Evolutionary conservation across 2,113 vertebrate genomes (phyloP), one percentile per base, ranked within the genome.

Genomic region (Lamprologus callipterus): DNA sequence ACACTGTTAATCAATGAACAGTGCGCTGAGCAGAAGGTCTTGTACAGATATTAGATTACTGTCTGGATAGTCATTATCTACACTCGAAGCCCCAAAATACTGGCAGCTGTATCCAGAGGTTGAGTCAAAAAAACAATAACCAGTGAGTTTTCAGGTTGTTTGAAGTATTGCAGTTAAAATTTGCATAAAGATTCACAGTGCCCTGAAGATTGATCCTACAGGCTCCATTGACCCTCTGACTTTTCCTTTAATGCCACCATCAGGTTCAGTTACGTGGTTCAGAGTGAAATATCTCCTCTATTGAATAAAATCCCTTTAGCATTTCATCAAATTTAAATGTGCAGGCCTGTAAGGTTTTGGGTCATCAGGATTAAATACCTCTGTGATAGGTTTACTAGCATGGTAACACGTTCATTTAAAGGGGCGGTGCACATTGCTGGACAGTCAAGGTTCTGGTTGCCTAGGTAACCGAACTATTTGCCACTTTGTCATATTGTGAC

Each of bases 211-310:
- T 11, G n/a, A 68, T 40, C 63, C 33, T 40, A 21, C 63, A 68
- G 33, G 33, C 63, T 37, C 63, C 2, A 21, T 7, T 19, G 63
- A 40, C 19, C 60, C 31, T 35, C 60, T 65, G 31, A 49, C 1
- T 49, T 49, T 75, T 75, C 6, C 9, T 47, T 28, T 75, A 47
- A 47, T 47, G 40, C 6, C 70, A 31, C 42, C 70, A 31, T 75
- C 42, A 49, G 6, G 42, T 75, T 75, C 6, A 49, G 14, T 31
- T 49, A 5, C 0, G 6, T 75, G 23, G 40, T 75, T 75, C 68
- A 73, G 70, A 75, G 42, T 75, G 42, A 75, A 49, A 49, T 47
- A 28, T 47, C 6, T 75, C 70, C 23, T 49, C 70, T 19, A 49
- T 12, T 75, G 42, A 3, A 8, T 75, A 75, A 49, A 75, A 75